phyloP scores from a whole-genome alignment of 1,140 invertebrate species.

The Acyrthosiphon pisum region DNA sequence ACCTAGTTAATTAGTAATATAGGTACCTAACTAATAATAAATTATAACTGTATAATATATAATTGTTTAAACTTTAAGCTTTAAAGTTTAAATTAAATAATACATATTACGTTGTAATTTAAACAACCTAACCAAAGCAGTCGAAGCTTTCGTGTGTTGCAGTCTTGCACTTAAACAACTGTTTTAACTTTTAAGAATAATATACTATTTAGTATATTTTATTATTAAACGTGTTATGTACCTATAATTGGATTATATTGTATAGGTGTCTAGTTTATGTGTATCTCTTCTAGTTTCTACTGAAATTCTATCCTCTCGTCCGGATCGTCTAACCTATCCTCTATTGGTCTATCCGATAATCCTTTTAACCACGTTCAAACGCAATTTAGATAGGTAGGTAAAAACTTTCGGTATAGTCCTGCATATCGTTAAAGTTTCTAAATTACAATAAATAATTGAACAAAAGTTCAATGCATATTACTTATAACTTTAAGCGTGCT shows the following conservation, averaged over 20 bases:
- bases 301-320: background rate
- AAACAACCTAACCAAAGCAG: no score
- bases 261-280: background rate
- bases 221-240: background rate
- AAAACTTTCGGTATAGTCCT: background rate
- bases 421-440: conserved; percentile 16
- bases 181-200: no score
- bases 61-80: no score
- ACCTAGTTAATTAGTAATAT: no score
- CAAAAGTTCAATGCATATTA: background rate
- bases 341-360: background rate
- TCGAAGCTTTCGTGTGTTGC: no score
- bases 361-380: background rate
- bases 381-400: background rate
- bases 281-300: background rate
- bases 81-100: no score
- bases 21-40: no score
- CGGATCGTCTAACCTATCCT: background rate
- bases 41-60: no score
- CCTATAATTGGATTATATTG: background rate
- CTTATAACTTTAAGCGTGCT: conserved; percentile 2
- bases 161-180: no score
- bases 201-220: background rate
- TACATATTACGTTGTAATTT: no score
- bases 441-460: conserved; percentile 40